Evolutionary conservation across 2,888 invertebrate species (phyloP).

Genomic region (Diaphora mendica): DNA sequence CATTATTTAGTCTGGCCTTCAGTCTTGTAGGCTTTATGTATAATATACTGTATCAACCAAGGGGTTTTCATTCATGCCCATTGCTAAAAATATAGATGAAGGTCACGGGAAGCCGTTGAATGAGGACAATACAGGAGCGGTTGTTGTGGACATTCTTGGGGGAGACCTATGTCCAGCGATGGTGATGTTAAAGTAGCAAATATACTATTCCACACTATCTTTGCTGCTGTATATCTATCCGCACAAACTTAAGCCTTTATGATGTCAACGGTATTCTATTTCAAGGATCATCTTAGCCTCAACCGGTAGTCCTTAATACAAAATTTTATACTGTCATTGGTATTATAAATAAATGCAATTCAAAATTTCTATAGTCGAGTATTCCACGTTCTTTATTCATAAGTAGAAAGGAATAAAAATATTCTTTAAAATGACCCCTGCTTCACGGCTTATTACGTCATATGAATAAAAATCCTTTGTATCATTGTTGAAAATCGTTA

Average conservation of each 20-base stretch:
- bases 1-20: neutral
- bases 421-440: conserved; percentile 29
- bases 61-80: neutral
- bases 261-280: neutral
- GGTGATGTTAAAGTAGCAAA: too few relatives aligned
- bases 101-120: too few relatives aligned
- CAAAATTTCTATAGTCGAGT: conserved; percentile 24
- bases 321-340: neutral
- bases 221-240: too few relatives aligned
- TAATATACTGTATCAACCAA: neutral
- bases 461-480: conserved; percentile 37
- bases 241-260: too few relatives aligned
- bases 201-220: too few relatives aligned
- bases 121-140: too few relatives aligned
- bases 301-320: neutral
- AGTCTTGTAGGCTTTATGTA: neutral
- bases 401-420: conserved; percentile 23
- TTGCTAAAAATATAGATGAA: neutral
- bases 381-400: conserved; percentile 25
- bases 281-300: neutral
- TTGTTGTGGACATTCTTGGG: too few relatives aligned
- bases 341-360: conserved; percentile 25
- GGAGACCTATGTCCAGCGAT: too few relatives aligned
- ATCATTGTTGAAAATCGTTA: conserved; percentile 27
- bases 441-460: conserved; percentile 26